phyloP scores from a whole-genome alignment of 1,140 invertebrate species.

The Scaptomyza montana region DNA sequence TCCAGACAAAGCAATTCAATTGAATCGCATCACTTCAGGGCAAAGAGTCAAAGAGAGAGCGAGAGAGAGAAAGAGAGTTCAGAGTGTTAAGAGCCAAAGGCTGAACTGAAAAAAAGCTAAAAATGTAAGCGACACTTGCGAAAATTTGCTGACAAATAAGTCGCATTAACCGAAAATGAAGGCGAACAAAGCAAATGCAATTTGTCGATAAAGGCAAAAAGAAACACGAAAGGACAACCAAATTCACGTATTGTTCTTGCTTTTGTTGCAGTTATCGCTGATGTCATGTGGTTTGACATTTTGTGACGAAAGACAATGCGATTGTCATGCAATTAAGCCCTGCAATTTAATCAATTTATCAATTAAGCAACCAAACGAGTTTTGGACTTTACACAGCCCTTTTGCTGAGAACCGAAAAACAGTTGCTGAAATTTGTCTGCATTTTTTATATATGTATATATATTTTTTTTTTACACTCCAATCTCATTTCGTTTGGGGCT shows the following conservation, averaged over 20 bases:
- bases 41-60: background rate
- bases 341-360: constrained; percentile 82
- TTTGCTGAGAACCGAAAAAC: constrained; percentile 12
- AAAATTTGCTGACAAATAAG: constrained; percentile 70
- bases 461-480: constrained; percentile 2
- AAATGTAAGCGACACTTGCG: constrained; percentile 20
- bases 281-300: constrained; percentile 32
- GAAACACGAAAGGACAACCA: constrained; percentile 6
- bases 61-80: no score
- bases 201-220: constrained; percentile 31
- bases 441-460: constrained; percentile 19
- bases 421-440: background rate
- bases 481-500: constrained; percentile 9
- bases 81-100: constrained; percentile 7
- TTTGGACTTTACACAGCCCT: background rate
- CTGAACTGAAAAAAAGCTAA: constrained; percentile 63
- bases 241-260: constrained; percentile 47
- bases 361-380: constrained; percentile 56
- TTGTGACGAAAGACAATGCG: constrained; percentile 38
- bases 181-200: constrained; percentile 67
- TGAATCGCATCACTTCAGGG: constrained; percentile 34
- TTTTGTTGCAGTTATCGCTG: constrained; percentile 7
- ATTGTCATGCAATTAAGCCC: constrained; percentile 67
- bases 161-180: constrained; percentile 65
- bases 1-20: constrained; percentile 66